A percentile compares a stretch with the other conserved stretches of the same genome.
phyloP scores from a whole-genome alignment of 1,140 invertebrate species.

The Bombus turneri region DNA sequence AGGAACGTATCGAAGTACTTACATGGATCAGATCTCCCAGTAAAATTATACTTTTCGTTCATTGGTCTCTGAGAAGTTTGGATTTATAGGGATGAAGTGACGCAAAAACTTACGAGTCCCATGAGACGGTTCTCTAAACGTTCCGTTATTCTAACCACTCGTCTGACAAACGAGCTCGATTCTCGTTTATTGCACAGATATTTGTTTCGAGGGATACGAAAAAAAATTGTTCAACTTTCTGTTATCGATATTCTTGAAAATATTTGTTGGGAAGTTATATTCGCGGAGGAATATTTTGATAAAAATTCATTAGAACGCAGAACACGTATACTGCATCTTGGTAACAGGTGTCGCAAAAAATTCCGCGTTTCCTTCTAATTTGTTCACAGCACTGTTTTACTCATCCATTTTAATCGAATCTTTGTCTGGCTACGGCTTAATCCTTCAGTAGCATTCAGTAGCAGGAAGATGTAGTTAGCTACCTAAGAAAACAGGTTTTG shows the following conservation, averaged over 20 bases:
- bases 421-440: not conserved
- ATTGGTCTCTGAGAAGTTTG: not conserved
- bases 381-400: not conserved
- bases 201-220: not conserved
- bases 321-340: not conserved
- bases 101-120: not conserved
- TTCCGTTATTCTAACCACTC: not conserved
- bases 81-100: not conserved
- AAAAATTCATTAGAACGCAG: not conserved
- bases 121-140: not conserved
- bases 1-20: not conserved
- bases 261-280: not conserved
- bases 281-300: not conserved
- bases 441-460: too few relatives aligned
- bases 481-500: not conserved
- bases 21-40: not conserved
- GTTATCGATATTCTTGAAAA: not conserved
- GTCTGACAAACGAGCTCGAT: not conserved
- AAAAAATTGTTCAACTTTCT: too few relatives aligned
- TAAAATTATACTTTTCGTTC: not conserved
- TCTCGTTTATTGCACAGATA: not conserved
- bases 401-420: constrained; percentile 11
- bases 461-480: not conserved
- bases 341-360: constrained; percentile 2
- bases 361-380: not conserved